Conservation (phyloP, 2,888 invertebrate species). For the Nemoura dubitans region DNA sequence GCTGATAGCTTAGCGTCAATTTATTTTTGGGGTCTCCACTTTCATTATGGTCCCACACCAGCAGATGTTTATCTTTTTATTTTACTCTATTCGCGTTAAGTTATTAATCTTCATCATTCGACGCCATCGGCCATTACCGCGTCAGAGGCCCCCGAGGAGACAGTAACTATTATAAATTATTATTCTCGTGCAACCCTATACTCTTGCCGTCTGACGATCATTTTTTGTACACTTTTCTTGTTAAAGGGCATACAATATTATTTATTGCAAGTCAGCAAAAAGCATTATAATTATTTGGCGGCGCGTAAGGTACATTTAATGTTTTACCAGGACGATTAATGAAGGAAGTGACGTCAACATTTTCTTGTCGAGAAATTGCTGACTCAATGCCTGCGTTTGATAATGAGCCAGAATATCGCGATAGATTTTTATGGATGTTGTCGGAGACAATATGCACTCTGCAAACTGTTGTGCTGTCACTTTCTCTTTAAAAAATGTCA, state of each 20-base stretch:
- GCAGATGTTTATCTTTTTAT: constrained; percentile 23
- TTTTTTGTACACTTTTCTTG: constrained; percentile 34
- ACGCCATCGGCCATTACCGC: constrained; percentile 30
- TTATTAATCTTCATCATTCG: constrained; percentile 33
- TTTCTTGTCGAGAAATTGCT: constrained; percentile 42
- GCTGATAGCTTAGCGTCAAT: not conserved
- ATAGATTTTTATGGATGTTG: not conserved
- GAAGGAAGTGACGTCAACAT: constrained; percentile 39
- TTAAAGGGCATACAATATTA: constrained; percentile 37
- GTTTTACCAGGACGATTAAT: constrained; percentile 39
- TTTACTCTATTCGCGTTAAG: not conserved
- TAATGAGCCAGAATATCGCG: not conserved
- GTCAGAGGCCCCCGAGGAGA: constrained; percentile 21
- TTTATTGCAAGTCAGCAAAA: constrained; percentile 45
- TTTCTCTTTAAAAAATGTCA: too few species aligned
- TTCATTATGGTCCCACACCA: not conserved
- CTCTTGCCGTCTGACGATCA: constrained; percentile 1
- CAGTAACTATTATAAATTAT: constrained; percentile 42
- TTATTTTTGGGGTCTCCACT: not conserved
- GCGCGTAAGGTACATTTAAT: constrained; percentile 31
- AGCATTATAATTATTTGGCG: constrained; percentile 43
- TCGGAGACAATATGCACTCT: constrained; percentile 13
- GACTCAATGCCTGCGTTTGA: constrained; percentile 40
- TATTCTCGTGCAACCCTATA: constrained; percentile 20
- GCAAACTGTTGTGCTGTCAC: not conserved